Conservation (phyloP, 1,140 invertebrate genomes). For the Drosophila littoralis region DNA sequence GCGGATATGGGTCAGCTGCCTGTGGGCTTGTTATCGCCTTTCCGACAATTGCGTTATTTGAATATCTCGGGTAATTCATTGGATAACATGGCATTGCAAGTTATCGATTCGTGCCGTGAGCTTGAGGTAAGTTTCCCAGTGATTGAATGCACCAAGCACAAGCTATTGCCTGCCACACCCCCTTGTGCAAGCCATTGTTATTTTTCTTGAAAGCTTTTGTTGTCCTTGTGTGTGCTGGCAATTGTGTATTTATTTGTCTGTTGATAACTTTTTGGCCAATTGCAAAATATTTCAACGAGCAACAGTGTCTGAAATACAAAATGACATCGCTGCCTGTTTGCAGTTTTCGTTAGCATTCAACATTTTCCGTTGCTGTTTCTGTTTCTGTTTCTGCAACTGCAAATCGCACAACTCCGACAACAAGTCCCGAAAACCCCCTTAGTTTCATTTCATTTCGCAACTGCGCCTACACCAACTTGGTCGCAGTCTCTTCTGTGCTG, state of each 20-base stretch:
- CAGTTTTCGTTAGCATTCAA: constrained; percentile 57
- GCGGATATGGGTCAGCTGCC: constrained; percentile 86
- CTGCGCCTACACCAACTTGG: constrained; percentile 11
- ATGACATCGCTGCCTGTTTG: constrained; percentile 41
- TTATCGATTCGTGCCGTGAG: constrained; percentile 80
- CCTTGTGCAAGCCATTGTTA: constrained; percentile 43
- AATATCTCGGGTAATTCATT: constrained; percentile 86
- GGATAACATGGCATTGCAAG: constrained; percentile 82
- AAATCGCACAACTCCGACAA: constrained; percentile 27
- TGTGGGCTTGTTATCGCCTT: constrained; percentile 85
- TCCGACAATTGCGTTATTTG: constrained; percentile 85
- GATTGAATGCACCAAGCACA: constrained; percentile 10
- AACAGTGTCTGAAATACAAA: constrained; percentile 40
- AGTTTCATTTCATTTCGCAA: not conserved
- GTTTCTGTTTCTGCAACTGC: not conserved
- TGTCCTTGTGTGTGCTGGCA: constrained; percentile 8
- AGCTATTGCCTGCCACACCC: constrained; percentile 24
- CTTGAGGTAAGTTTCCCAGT: constrained; percentile 75
- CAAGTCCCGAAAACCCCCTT: constrained; percentile 20
- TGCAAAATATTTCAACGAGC: constrained; percentile 61
- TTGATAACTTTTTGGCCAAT: constrained; percentile 63
- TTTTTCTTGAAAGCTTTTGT: constrained; percentile 4
- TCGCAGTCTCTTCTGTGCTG: constrained; percentile 10
- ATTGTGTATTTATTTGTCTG: constrained; percentile 36
- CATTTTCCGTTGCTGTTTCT: constrained; percentile 38